Base-by-base conservation (phyloP, 2,797 vertebrate species). In the Cynodonichthys magdalenae region DNA sequence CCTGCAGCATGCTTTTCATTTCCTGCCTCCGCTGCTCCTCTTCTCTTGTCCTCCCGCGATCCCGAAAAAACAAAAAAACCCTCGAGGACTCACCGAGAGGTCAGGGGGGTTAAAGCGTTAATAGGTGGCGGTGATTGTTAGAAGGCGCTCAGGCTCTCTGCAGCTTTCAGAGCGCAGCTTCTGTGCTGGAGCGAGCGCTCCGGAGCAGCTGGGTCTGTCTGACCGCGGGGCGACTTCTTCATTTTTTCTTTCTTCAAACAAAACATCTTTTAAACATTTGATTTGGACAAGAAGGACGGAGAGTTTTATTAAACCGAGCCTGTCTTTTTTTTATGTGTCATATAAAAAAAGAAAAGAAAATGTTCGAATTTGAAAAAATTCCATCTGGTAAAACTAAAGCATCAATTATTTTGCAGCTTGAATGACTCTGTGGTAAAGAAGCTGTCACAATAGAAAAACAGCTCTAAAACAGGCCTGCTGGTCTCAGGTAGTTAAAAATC, bases 101-200 rank as follows among this genome's bases (percentile, higher is more conserved):
- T 87, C 89, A 89, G 79, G 80, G 46, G 89, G 91, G 92, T 93
- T 91, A 91, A 90, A 83, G 36, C 80, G 87, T 83, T 93, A 93
- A 94, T 93, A 90, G 89, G 89, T 82, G 90, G 83, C 76, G 84
- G 85, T 90, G 90, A 93, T 90, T 92, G 84, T 89, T 89, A 57
- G 87, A 88, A 89, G 86, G 82, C 82, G 73, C 83, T 88, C 82
- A 60, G 79, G 77, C 78, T 83, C 82, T 79, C 69, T 71, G 7
- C 20, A 51, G 83, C 83, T 88, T 79, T 80, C 74, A 75, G 62
- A 80, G 83, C 15, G 60, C 51, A 87, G 87, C 89, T 89, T 85
- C 89, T 88, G 87, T 87, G 71, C 48, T 15, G 58, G 71, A 74
- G 76, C 46, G 20, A 19, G 46, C 20, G 18, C 10, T 62, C 15